A percentile compares a stretch with the other conserved stretches of the same genome.
phyloP scores from a whole-genome alignment of 2,113 vertebrate species.

The Psilopogon haemacephalus region DNA sequence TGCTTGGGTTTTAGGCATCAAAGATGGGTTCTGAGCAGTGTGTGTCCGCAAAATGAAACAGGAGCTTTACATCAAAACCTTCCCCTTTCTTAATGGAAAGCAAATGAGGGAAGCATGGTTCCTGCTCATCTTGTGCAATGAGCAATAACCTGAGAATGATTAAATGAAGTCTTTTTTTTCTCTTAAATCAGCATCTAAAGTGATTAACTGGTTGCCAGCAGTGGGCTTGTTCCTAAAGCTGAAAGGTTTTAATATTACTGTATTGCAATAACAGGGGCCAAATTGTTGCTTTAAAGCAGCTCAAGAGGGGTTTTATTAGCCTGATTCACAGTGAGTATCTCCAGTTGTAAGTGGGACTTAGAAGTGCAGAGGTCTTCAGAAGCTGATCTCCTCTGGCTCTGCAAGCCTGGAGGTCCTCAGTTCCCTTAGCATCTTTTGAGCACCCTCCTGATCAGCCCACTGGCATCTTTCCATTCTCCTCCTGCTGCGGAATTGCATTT shows the following conservation, averaged over 20 bases:
- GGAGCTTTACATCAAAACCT: conserved; percentile 24
- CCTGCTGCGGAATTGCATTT: background rate
- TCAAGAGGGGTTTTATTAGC: background rate
- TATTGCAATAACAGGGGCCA: background rate
- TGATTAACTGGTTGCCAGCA: background rate
- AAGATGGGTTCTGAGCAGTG: conserved; percentile 32
- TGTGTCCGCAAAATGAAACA: conserved; percentile 10
- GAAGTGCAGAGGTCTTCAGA: background rate
- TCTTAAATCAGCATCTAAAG: background rate
- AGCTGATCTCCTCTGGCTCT: background rate
- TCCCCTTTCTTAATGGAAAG: conserved; percentile 31
- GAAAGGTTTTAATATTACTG: background rate
- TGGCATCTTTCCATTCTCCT: background rate
- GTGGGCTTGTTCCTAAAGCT: conserved; percentile 1
- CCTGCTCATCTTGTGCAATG: background rate
- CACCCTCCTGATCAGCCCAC: background rate
- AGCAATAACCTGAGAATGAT: conserved; percentile 12
- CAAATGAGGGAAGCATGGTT: background rate
- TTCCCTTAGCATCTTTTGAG: background rate
- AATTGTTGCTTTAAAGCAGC: background rate
- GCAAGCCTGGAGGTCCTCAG: background rate
- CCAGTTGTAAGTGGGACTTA: background rate
- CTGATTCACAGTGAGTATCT: background rate
- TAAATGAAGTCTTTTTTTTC: background rate
- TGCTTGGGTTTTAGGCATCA: conserved; percentile 3